These are phyloP conservation scores for Ivindomyrus marchei DNA, from an alignment of 2,113 vertebrate genomes.

Conservation along the genomic window DNA sequence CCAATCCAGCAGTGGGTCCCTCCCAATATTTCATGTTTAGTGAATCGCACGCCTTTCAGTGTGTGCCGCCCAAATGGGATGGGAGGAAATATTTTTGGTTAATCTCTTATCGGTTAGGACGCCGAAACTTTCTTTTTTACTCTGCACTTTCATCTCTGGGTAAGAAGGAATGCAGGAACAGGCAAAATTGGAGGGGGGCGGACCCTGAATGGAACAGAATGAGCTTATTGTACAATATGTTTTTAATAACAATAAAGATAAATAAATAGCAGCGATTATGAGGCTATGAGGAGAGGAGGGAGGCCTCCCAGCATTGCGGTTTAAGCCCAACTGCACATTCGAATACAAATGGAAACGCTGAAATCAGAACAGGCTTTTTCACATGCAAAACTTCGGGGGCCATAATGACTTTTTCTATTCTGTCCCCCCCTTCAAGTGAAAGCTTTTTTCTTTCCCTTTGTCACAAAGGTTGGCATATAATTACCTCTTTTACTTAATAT, in stretches of 20 bases:
- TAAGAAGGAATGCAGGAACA: not conserved
- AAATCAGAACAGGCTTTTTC: constrained; percentile 66
- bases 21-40: not conserved
- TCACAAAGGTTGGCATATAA: constrained; percentile 68
- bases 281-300: constrained; percentile 27
- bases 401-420: constrained; percentile 71
- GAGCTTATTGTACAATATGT: constrained; percentile 16
- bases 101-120: not conserved
- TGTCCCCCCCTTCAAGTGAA: constrained; percentile 55
- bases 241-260: constrained; percentile 17
- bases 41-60: not conserved
- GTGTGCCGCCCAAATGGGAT: not conserved
- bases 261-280: constrained; percentile 17
- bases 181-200: not conserved
- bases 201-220: not conserved
- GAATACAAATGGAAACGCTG: constrained; percentile 61
- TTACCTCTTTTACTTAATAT: constrained; percentile 74
- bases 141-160: not conserved
- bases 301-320: constrained; percentile 26
- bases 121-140: not conserved
- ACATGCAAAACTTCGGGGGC: constrained; percentile 66
- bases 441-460: constrained; percentile 61
- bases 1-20: not conserved
- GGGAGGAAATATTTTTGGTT: not conserved
- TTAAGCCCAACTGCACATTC: constrained; percentile 42